A percentile compares a stretch with the other conserved stretches of the same genome.
phyloP scores from a whole-genome alignment of 1,140 invertebrate genomes.

The Ceratosolen solmsi region DNA sequence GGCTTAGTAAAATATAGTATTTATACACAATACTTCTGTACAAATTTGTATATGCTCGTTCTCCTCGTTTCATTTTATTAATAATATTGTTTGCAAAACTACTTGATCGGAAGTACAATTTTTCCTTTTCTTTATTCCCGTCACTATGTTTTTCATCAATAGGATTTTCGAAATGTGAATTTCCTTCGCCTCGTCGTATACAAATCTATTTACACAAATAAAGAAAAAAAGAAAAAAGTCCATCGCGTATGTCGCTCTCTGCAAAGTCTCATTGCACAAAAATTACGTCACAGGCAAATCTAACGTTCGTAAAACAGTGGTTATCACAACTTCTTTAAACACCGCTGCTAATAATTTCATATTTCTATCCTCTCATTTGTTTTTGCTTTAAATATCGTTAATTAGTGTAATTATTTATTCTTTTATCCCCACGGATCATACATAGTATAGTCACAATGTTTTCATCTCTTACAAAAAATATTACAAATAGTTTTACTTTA shows the following conservation, averaged over 20 bases:
- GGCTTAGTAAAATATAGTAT: slow-evolving; percentile 58
- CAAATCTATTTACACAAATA: slow-evolving; percentile 43
- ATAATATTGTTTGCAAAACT: neutral
- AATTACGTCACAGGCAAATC: slow-evolving; percentile 56
- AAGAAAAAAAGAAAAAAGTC: neutral
- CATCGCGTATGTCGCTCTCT: slow-evolving; percentile 47
- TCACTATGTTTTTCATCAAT: slow-evolving; percentile 24
- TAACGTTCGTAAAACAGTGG: slow-evolving; percentile 54
- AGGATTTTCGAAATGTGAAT: slow-evolving; percentile 43
- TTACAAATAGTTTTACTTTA: slow-evolving; percentile 49
- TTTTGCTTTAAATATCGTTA: neutral
- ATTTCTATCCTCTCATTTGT: neutral
- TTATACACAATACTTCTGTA: slow-evolving; percentile 72
- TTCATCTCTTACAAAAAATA: slow-evolving; percentile 50
- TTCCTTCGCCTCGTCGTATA: slow-evolving; percentile 39
- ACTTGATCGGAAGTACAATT: neutral
- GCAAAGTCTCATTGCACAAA: slow-evolving; percentile 59
- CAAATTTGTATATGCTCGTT: slow-evolving; percentile 55
- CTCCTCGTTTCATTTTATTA: slow-evolving; percentile 10
- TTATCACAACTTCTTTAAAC: slow-evolving; percentile 60
- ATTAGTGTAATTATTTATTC: slow-evolving; percentile 10
- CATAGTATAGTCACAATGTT: slow-evolving; percentile 32
- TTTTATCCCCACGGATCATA: neutral
- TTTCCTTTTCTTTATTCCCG: slow-evolving; percentile 53
- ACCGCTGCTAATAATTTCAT: slow-evolving; percentile 53